phyloP scores from a whole-genome alignment of 1,140 invertebrate species.

The Monomorium pharaonis region DNA sequence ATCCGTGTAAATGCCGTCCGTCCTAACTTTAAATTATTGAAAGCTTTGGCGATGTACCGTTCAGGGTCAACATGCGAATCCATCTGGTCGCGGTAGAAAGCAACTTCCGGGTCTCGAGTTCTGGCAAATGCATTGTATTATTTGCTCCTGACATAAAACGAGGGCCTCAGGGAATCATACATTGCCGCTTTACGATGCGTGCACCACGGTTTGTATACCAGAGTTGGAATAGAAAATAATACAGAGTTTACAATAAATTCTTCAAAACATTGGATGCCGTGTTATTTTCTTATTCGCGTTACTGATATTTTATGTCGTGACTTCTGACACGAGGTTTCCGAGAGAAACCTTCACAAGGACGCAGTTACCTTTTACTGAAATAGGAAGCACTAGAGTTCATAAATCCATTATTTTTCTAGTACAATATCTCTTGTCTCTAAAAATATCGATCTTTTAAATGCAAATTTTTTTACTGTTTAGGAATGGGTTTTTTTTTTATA shows the following conservation, averaged over 20 bases:
- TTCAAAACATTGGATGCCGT: constrained; percentile 8
- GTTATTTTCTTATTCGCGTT: constrained; percentile 20
- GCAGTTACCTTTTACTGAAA: neutral
- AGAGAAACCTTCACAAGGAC: constrained; percentile 2
- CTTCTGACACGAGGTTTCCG: neutral
- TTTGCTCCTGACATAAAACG: constrained; percentile 41
- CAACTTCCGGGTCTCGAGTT: constrained; percentile 31
- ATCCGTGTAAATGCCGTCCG: neutral
- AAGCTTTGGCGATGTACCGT: neutral
- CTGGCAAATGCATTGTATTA: constrained; percentile 33
- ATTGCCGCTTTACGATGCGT: constrained; percentile 9
- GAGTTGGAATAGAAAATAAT: constrained; percentile 20
- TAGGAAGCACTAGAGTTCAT: neutral
- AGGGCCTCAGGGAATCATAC: constrained; percentile 1
- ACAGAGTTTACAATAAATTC: constrained; percentile 12
- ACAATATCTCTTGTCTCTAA: neutral
- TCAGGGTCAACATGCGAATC: neutral
- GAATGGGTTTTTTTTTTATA: neutral
- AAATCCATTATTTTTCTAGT: neutral
- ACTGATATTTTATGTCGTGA: neutral
- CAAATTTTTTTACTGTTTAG: neutral
- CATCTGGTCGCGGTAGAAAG: neutral
- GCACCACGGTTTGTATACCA: neutral
- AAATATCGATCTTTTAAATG: neutral
- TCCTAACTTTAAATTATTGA: constrained; percentile 9